Base-by-base conservation (phyloP, 1,140 invertebrate species). In the Microplitis mediator region DNA sequence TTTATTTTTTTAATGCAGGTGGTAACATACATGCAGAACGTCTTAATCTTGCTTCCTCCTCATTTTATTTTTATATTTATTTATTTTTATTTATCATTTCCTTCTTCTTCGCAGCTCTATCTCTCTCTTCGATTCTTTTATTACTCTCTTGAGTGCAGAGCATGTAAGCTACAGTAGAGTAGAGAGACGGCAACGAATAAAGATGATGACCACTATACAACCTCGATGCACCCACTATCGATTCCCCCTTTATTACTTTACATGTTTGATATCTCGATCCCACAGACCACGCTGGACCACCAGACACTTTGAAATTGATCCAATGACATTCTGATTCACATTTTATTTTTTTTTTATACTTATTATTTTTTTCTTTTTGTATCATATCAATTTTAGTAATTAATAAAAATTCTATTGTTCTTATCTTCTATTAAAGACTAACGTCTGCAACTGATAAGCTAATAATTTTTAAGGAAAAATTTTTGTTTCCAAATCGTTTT, bases 301-400 rank as follows among this genome's bases (percentile, higher is more conserved):
- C 69, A 35, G 61, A 71, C 39, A 64, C 23, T n/a, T n/a, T 71
- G 69, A 71, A 71, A 71, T 71, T 51, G 69, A 71, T 71, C 69
- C 69, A 32, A 35, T 51, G 36, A 62, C 69, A 13, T 54, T 56
- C 61, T 23, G 23, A 23, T 23, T 23, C 23, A 23, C 35, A 23
- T 50, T 45, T 34, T 39, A 51, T 51, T 66, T 64, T 34, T 39
- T 66, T 51, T 66, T 64, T 70, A 62, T 60, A 32, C 51, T 51
- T 51, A 6, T 70, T 31, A 9, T 50, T 13, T 1, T 1, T 63
- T 23, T 71, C 14, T 45, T 36, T 23, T 50, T 6, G 0, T 2
- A 13, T 50, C 45, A 50, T 50, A 50, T 50, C 45, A 13, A 8
- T 8, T 50, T 50, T 2, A 50, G 6, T 50, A 13, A 50, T 8